phyloP scores from a whole-genome alignment of 1,140 invertebrate species.

The Nymphalis io region DNA sequence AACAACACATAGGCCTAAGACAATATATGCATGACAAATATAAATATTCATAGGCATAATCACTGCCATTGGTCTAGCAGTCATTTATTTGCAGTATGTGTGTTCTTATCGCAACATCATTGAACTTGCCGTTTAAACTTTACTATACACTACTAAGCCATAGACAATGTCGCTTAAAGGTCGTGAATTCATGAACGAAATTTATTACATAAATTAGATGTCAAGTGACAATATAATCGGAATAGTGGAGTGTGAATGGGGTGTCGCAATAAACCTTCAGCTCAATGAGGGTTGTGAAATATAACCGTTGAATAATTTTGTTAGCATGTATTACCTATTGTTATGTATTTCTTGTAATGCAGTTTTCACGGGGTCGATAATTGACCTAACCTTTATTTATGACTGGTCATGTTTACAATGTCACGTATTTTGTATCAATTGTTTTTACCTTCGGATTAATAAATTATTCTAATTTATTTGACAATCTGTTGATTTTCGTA shows the following conservation, averaged over 20 bases:
- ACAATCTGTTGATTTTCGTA: not conserved
- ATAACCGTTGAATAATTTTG: slow-evolving; percentile 60
- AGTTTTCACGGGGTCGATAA: slow-evolving; percentile 61
- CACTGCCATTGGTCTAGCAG: no score
- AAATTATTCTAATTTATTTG: not conserved
- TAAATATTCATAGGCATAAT: no score
- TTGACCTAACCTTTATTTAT: slow-evolving; percentile 51
- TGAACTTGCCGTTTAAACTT: slow-evolving; percentile 49
- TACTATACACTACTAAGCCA: not conserved
- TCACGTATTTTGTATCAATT: slow-evolving; percentile 52
- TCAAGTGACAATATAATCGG: slow-evolving; percentile 54
- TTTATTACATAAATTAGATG: slow-evolving; percentile 60
- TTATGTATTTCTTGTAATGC: slow-evolving; percentile 64
- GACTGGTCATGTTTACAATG: slow-evolving; percentile 50
- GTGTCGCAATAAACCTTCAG: slow-evolving; percentile 69
- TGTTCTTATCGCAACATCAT: slow-evolving; percentile 21
- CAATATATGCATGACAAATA: no score
- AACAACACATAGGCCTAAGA: no score
- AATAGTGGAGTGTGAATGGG: slow-evolving; percentile 58
- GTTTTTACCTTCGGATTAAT: slow-evolving; percentile 48
- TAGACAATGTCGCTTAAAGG: slow-evolving; percentile 44
- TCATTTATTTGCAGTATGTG: no score
- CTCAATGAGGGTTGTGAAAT: slow-evolving; percentile 63
- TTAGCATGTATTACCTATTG: slow-evolving; percentile 64
- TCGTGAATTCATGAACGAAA: slow-evolving; percentile 35